Conservation (phyloP, 1,140 invertebrate species). For the Ips typographus region DNA sequence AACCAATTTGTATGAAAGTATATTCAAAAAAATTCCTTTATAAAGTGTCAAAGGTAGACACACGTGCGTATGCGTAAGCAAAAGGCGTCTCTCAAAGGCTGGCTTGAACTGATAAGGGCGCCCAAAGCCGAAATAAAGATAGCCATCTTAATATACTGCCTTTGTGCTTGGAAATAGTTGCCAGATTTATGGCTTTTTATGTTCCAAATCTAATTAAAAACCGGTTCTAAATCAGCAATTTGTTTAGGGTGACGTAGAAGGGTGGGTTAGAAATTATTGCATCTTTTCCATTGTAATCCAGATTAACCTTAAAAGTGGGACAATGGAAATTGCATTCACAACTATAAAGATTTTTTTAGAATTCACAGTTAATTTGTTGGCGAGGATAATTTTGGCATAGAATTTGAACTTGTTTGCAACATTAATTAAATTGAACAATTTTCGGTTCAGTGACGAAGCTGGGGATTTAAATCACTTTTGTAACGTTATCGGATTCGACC, state of each 20-base stretch:
- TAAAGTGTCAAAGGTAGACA: background rate
- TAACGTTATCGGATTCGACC: background rate
- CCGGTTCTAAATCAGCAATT: slow-evolving; percentile 28
- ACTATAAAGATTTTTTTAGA: too few species aligned
- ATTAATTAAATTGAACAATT: too few species aligned
- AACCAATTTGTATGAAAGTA: too few species aligned
- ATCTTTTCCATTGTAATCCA: too few species aligned
- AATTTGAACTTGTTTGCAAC: too few species aligned
- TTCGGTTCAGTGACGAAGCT: too few species aligned
- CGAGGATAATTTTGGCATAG: too few species aligned
- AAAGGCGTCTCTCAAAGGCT: slow-evolving; percentile 19
- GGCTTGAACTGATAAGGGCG: slow-evolving; percentile 19
- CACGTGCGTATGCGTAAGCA: slow-evolving; percentile 28
- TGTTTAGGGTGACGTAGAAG: slow-evolving; percentile 19
- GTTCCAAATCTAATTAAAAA: slow-evolving; percentile 30
- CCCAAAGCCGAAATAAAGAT: slow-evolving; percentile 30
- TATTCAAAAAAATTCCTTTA: too few species aligned
- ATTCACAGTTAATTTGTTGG: too few species aligned
- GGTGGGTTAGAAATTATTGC: background rate
- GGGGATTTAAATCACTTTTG: too few species aligned
- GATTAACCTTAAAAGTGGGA: too few species aligned
- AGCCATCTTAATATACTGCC: slow-evolving; percentile 31
- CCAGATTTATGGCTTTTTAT: slow-evolving; percentile 27
- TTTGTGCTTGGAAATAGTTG: slow-evolving; percentile 27
- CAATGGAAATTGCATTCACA: too few species aligned